Evolutionary conservation across 2,113 vertebrate genomes (phyloP).

Genomic region (Podarcis raffonei): DNA sequence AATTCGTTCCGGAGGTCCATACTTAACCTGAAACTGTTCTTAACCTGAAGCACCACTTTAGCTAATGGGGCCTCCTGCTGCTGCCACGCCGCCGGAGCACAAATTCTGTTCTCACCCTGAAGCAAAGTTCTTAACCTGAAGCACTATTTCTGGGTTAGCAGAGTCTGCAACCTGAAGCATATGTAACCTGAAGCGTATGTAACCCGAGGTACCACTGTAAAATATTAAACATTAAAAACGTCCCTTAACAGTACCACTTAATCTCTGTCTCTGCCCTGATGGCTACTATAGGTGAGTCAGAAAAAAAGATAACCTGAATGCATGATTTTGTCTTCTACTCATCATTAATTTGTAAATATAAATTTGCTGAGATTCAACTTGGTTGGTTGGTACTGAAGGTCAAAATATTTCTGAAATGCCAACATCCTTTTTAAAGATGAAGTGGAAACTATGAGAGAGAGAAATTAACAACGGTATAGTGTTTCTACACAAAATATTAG

Average conservation of each 20-base stretch:
- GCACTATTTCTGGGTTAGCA: too few species aligned
- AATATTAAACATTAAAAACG: neutral
- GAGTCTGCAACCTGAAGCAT: too few species aligned
- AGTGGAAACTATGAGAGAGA: conserved; percentile 20
- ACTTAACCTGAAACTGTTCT: too few species aligned
- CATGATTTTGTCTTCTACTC: neutral
- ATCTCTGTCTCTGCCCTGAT: too few species aligned
- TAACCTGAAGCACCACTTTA: too few species aligned
- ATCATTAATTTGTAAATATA: conserved; percentile 11
- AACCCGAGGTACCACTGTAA: too few species aligned
- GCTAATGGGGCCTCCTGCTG: too few species aligned
- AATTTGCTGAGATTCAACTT: neutral
- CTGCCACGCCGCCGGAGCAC: too few species aligned
- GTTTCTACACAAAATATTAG: neutral
- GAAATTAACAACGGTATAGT: neutral
- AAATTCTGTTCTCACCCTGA: too few species aligned
- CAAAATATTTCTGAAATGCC: conserved; percentile 27
- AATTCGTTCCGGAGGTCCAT: too few species aligned
- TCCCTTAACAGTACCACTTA: neutral
- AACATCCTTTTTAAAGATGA: conserved; percentile 8
- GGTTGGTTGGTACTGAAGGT: neutral
- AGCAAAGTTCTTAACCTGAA: too few species aligned
- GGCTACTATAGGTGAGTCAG: neutral
- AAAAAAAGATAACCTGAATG: conserved; percentile 8
- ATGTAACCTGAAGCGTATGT: too few species aligned